A percentile compares a stretch with the other conserved stretches of the same genome.
Conservation (phyloP, 2,888 invertebrate species). For the Drosophila affinis region DNA sequence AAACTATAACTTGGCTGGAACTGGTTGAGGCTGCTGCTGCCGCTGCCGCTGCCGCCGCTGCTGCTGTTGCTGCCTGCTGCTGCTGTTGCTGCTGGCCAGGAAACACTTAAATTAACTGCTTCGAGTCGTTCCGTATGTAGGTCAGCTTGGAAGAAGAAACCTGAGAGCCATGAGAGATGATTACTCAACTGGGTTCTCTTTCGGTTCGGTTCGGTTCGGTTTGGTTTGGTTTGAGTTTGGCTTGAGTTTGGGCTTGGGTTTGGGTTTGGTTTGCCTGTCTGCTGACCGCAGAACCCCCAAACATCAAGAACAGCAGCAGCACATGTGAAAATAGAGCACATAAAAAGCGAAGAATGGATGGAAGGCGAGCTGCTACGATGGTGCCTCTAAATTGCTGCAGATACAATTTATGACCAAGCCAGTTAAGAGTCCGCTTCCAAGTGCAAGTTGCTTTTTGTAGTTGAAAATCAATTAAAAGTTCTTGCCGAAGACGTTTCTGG, state of each 20-base stretch:
- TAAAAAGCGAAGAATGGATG: constrained; percentile 53
- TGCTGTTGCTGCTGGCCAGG: constrained; percentile 56
- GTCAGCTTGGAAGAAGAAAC: constrained; percentile 71
- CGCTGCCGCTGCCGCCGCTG: background rate
- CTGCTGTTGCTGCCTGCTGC: constrained; percentile 9
- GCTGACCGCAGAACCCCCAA: constrained; percentile 59
- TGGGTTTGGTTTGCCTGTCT: constrained; percentile 24
- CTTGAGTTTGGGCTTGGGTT: constrained; percentile 1
- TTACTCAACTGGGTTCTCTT: constrained; percentile 65
- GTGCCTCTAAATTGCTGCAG: constrained; percentile 73
- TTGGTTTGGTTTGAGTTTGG: constrained; percentile 17
- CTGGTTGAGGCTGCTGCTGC: constrained; percentile 20
- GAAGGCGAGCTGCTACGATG: constrained; percentile 9
- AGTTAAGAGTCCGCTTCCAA: constrained; percentile 59
- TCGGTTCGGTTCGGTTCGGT: constrained; percentile 24
- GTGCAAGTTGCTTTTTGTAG: constrained; percentile 43
- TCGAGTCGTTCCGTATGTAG: constrained; percentile 66
- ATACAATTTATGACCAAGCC: constrained; percentile 73
- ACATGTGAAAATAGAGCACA: constrained; percentile 61
- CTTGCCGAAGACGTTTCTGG: constrained; percentile 63
- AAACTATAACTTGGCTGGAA: constrained; percentile 73
- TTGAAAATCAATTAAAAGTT: constrained; percentile 76
- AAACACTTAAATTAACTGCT: constrained; percentile 77
- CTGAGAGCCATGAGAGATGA: constrained; percentile 70
- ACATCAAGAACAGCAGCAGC: constrained; percentile 26